These are phyloP conservation scores for Parnassius mnemosyne DNA, from an alignment of 2,888 invertebrate species.

Conservation along the genomic window DNA sequence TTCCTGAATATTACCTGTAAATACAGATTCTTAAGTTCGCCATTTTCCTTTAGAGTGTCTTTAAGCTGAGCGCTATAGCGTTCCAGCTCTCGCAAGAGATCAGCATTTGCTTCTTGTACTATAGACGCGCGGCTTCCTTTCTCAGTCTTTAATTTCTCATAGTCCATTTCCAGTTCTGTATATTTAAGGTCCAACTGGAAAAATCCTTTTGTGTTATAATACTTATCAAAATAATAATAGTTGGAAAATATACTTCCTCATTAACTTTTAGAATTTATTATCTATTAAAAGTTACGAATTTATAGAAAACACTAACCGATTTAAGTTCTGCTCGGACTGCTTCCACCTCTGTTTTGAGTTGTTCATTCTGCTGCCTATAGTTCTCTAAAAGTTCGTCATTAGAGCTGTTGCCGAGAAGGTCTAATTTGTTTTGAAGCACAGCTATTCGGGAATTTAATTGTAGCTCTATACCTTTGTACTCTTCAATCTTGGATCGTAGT, in stretches of 20 bases:
- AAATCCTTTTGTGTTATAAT: background rate
- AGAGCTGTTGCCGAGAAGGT: constrained; percentile 51
- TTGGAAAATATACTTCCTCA: no score
- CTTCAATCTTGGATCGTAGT: constrained; percentile 58
- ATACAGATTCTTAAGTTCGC: constrained; percentile 73
- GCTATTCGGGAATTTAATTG: constrained; percentile 64
- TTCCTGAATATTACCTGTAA: constrained; percentile 55
- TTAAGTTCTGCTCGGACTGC: constrained; percentile 61
- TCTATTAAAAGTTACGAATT: no score
- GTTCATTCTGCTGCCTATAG: constrained; percentile 61
- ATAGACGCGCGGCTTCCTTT: constrained; percentile 64
- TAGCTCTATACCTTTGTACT: constrained; percentile 65
- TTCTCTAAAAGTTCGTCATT: constrained; percentile 57
- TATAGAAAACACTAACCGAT: constrained; percentile 44
- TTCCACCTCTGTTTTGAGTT: constrained; percentile 55
- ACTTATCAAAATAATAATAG: background rate
- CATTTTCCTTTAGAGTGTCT: constrained; percentile 71
- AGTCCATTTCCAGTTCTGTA: constrained; percentile 66
- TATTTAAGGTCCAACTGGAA: constrained; percentile 62
- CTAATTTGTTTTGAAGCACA: constrained; percentile 63
- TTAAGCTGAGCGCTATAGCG: constrained; percentile 73
- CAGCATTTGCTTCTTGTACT: constrained; percentile 65
- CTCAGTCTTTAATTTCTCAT: constrained; percentile 58
- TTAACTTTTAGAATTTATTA: no score
- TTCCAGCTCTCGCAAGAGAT: constrained; percentile 72